Base-by-base conservation (phyloP, 2,888 invertebrate species). In the Hipparchia semele region DNA sequence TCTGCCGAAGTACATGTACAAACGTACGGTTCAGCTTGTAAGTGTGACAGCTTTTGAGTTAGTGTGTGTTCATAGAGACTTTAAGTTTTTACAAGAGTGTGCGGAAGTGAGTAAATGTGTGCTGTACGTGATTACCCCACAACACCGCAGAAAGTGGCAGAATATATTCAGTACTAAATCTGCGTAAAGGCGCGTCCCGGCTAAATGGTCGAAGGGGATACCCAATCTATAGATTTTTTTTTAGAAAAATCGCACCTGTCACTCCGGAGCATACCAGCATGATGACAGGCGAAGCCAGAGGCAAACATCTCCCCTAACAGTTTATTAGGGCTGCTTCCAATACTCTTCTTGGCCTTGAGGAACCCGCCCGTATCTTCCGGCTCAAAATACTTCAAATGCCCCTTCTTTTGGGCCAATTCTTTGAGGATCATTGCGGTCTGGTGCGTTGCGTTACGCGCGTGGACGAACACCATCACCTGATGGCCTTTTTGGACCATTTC, bases 391-490 rank as follows among this genome's bases (percentile, higher is more conserved):
- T 96, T 94, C 2, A 96, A 90, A 9, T 97, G 96, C 0, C 96
- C 96, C 78, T 96, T 96, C 81, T 96, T 96, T 68, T 96, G 95
- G 0, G 99, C 98, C 76, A 97, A 88, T 80, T 99, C 98, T 74
- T 97, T 96, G 2, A 99, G 88, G 2, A 96, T 95, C 80, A 96
- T 96, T 0, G 99, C 99, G 0, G 98, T 98, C 71, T 97, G 95
- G 53, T 98, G 96, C 0, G 99, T 99, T 9, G 99, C 98, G 94
- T 99, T 99, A 46, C 99, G 95, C 0, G 99, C 99, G 89, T 99
- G 99, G 0, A 99, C 99, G 89, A 99, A 99, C 0, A 99, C 98
- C 98, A 99, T 99, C 0, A 98, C 97, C 94, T 99, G 99, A 87
- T 99, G 98, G 0, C 98, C 99, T 79, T 97, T 96, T 79, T 95